Conservation (phyloP, 1,140 invertebrate genomes). For the Neodiprion virginianus region DNA sequence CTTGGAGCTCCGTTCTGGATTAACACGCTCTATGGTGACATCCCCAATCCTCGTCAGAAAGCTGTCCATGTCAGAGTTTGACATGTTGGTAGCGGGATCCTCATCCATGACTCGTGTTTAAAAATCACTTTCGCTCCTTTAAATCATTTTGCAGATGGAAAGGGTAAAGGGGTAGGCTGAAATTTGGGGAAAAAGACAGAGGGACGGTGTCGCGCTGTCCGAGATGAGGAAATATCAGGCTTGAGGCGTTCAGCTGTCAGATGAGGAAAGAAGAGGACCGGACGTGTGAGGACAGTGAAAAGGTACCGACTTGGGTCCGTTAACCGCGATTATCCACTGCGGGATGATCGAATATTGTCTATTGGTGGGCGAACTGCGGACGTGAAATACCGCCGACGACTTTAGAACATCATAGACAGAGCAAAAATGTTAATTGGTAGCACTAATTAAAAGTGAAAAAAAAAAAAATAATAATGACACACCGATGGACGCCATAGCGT, state of each 20-base stretch:
- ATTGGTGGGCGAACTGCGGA: too few species aligned
- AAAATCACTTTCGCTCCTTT: background rate
- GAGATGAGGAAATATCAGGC: background rate
- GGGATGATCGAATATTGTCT: too few species aligned
- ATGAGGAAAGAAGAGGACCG: background rate
- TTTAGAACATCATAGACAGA: too few species aligned
- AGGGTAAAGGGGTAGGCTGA: too few species aligned
- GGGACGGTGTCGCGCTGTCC: too few species aligned
- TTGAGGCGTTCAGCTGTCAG: background rate
- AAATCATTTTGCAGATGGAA: background rate
- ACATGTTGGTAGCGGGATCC: slow-evolving; percentile 44
- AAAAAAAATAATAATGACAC: slow-evolving; percentile 39
- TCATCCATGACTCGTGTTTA: background rate
- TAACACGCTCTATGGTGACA: slow-evolving; percentile 63
- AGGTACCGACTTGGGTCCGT: background rate
- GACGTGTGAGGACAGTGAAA: too few species aligned
- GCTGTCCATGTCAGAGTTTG: slow-evolving; percentile 55
- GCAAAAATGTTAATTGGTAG: slow-evolving; percentile 29
- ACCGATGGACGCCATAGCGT: slow-evolving; percentile 54
- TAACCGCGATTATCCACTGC: background rate
- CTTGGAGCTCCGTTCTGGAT: slow-evolving; percentile 42
- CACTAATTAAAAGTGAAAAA: slow-evolving; percentile 40
- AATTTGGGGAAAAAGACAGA: too few species aligned
- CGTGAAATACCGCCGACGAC: too few species aligned
- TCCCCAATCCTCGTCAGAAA: slow-evolving; percentile 62